Evolutionary conservation across 2,888 invertebrate species (phyloP).

Genomic region (Drosophila niveifrons): DNA sequence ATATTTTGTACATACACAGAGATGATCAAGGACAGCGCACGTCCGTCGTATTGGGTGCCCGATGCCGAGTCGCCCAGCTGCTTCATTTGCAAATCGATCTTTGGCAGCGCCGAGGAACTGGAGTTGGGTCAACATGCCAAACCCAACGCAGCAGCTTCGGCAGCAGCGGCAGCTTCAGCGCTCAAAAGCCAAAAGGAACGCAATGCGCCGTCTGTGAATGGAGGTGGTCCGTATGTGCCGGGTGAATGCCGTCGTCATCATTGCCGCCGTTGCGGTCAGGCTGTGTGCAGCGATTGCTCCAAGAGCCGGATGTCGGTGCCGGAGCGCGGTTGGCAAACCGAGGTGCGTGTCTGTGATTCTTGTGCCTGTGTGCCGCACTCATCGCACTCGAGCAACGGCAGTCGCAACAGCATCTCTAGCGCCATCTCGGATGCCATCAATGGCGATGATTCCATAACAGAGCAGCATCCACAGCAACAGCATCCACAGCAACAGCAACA

Average conservation of each 20-base stretch:
- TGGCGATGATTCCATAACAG: constrained; percentile 20
- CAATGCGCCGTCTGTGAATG: too few relatives aligned
- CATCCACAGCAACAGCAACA: neutral
- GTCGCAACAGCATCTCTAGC: constrained; percentile 50
- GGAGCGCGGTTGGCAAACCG: constrained; percentile 89
- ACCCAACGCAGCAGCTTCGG: neutral
- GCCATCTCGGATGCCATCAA: constrained; percentile 62
- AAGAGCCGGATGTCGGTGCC: constrained; percentile 88
- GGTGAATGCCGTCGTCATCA: constrained; percentile 87
- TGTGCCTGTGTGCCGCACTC: constrained; percentile 85
- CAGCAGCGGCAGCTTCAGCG: too few relatives aligned
- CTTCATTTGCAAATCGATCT: constrained; percentile 88
- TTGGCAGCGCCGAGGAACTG: constrained; percentile 86
- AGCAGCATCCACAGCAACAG: neutral
- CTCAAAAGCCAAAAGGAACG: too few relatives aligned
- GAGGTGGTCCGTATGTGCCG: neutral
- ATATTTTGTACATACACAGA: constrained; percentile 84
- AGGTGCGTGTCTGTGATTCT: constrained; percentile 91
- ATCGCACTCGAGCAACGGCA: constrained; percentile 6
- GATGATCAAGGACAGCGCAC: constrained; percentile 90
- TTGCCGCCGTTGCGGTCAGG: constrained; percentile 90
- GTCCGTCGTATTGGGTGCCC: constrained; percentile 93
- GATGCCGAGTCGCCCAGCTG: constrained; percentile 90
- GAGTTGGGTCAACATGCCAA: constrained; percentile 78
- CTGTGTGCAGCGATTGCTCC: constrained; percentile 88